Base-by-base conservation (phyloP, 1,140 invertebrate genomes). In the Aleiodes sp. region DNA sequence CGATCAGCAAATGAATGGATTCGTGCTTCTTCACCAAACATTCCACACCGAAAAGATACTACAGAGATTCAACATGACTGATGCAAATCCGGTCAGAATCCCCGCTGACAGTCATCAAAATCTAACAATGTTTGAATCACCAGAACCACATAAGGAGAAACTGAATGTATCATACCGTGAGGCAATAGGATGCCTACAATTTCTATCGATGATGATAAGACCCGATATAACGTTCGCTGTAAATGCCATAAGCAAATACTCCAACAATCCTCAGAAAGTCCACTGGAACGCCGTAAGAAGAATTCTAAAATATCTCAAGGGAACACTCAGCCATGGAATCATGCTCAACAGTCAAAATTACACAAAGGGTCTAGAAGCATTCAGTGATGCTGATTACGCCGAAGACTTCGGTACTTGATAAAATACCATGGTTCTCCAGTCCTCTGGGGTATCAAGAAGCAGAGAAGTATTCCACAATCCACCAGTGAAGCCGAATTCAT, bases 161-260 rank as follows among this genome's bases (percentile, higher is more conserved):
- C 12, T 24, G 19, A 67, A 59, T 24, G 56, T 76, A 4, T 14
- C 43, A 26, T 82, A 71, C 59, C 70, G 71, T 21, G 66, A 80
- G 35, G 46, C 73, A 9, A 69, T 81, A n/a, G 79, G 79, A 19
- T 41, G 61, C 24, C 66, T 84, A n/a, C 41, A 83, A 28, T 83
- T 80, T 73, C 37, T 81, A 7, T 35, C 75, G 7, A 46, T 68
- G 9, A 57, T 68, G 6, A 76, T 80, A 2, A 33, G 82, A 37
- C 80, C 79, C 26, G 82, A 84, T 70, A 74, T 84, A 4, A 41
- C 76, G 4, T 84, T 70, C 57, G 73, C 79, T 29, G 80, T 85
- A 0, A 73, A 63, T 56, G 31, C 65, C 24, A 33, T 74, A 7
- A 75, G 70, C 24, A 70, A 74, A 66, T 77, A 73, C 39, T 72